phyloP scores from a whole-genome alignment of 2,113 vertebrate species.

The Dicrurus megarhynchus region DNA sequence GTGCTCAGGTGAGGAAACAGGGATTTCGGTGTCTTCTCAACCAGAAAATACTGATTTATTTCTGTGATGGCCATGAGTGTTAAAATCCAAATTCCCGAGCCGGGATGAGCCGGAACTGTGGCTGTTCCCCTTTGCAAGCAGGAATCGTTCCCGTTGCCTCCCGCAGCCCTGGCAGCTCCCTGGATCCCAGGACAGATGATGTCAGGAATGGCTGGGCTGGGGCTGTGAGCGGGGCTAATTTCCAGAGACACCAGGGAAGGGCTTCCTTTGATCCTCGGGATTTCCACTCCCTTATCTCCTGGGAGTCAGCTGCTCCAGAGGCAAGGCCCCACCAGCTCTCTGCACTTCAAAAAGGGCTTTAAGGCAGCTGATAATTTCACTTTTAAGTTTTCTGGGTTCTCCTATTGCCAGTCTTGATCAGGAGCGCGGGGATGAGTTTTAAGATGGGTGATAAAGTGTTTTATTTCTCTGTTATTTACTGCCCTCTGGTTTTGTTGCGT shows the following conservation, averaged over 20 bases:
- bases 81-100: not conserved
- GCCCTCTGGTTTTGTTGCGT: not conserved
- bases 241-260: not conserved
- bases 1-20: conserved; percentile 17
- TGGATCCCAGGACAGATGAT: not conserved
- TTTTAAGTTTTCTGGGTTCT: not conserved
- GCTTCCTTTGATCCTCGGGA: not conserved
- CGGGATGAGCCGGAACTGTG: not conserved
- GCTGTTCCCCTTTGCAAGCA: not conserved
- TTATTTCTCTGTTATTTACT: not conserved
- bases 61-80: not conserved
- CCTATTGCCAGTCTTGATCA: not conserved
- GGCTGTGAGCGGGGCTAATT: not conserved
- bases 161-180: not conserved
- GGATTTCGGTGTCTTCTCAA: not conserved
- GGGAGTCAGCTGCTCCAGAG: not conserved
- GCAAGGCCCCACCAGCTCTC: not conserved
- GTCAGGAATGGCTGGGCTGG: not conserved
- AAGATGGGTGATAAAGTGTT: not conserved
- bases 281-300: not conserved
- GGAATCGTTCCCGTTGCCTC: not conserved
- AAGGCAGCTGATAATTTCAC: not conserved
- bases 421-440: not conserved
- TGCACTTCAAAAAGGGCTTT: not conserved
- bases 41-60: not conserved